These are phyloP conservation scores for Numida meleagris DNA, from an alignment of 2,113 vertebrate genomes.

Conservation along the genomic window DNA sequence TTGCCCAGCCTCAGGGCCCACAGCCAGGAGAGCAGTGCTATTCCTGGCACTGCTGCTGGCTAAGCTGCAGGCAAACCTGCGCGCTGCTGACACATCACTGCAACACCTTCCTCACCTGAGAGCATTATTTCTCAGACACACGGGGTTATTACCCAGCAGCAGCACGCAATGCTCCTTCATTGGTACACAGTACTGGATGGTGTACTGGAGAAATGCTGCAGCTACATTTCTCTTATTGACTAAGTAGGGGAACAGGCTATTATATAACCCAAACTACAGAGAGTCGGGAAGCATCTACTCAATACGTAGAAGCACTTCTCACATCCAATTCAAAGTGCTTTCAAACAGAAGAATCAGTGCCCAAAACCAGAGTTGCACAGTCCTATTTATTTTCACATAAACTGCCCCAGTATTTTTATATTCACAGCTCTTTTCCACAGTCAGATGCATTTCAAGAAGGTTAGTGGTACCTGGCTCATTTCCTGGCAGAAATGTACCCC, in stretches of 20 bases:
- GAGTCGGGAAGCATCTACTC: background rate
- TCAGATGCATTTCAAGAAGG: background rate
- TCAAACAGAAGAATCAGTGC: background rate
- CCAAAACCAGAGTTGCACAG: background rate
- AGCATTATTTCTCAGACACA: background rate
- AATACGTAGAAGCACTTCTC: background rate
- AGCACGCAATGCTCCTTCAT: background rate
- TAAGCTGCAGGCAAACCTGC: background rate
- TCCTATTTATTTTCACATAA: background rate
- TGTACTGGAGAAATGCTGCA: background rate
- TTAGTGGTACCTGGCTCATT: background rate
- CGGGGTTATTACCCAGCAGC: background rate
- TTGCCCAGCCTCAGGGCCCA: background rate
- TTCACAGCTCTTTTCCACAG: background rate
- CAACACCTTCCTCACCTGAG: background rate
- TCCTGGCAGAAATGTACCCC: background rate
- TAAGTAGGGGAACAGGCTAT: background rate
- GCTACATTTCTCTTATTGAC: background rate
- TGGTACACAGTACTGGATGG: background rate
- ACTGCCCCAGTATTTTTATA: background rate
- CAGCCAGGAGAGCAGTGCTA: conserved; percentile 19
- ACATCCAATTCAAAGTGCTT: background rate
- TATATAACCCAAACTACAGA: background rate
- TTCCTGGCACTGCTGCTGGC: background rate
- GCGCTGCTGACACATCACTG: background rate